These are phyloP conservation scores for Diaprepes abbreviatus DNA, from an alignment of 2,888 invertebrate genomes.

Conservation along the genomic window DNA sequence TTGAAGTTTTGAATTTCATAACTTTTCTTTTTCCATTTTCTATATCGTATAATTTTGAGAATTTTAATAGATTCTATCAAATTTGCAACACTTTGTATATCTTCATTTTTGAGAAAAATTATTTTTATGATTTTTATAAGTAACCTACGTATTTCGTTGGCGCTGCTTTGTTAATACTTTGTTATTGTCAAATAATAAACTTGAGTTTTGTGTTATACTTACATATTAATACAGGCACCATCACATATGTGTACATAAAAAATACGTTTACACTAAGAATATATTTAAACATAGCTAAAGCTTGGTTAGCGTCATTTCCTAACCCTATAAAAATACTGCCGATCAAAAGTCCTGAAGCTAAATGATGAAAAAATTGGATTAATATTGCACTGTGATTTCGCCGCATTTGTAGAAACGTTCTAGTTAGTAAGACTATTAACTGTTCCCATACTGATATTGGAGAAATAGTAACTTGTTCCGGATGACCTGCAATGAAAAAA, in stretches of 20 bases:
- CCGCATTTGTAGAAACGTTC: conserved; percentile 72
- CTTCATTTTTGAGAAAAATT: too few relatives aligned
- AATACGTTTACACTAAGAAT: conserved; percentile 73
- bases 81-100: too few relatives aligned
- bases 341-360: conserved; percentile 70
- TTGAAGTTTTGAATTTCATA: too few relatives aligned
- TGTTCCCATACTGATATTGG: conserved; percentile 72
- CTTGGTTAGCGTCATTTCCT: conserved; percentile 72
- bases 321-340: conserved; percentile 73
- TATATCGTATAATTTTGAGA: too few relatives aligned
- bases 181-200: too few relatives aligned
- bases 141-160: too few relatives aligned
- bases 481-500: conserved; percentile 48
- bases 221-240: conserved; percentile 75
- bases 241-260: conserved; percentile 76
- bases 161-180: too few relatives aligned
- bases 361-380: conserved; percentile 73
- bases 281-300: conserved; percentile 74
- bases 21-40: too few relatives aligned
- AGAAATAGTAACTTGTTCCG: conserved; percentile 61
- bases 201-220: too few relatives aligned
- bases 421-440: conserved; percentile 69
- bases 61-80: too few relatives aligned
- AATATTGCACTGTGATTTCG: conserved; percentile 70
- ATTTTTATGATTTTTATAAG: too few relatives aligned